phyloP scores from a whole-genome alignment of 2,797 vertebrate species.

The Rhadinocentrus ornatus region DNA sequence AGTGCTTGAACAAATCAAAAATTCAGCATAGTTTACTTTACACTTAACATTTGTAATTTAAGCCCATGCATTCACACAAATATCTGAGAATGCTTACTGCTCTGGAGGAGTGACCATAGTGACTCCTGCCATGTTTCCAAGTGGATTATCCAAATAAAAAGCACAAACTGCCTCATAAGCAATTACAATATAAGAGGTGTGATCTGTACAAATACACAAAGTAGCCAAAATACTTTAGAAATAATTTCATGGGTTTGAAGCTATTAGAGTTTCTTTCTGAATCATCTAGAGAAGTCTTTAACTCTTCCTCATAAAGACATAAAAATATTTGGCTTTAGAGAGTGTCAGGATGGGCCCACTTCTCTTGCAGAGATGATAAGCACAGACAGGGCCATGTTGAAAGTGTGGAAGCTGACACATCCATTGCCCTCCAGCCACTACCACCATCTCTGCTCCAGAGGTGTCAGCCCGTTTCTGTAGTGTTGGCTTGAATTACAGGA shows the following conservation, averaged over 20 bases:
- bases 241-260: not conserved
- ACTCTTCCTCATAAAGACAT: conserved; percentile 21
- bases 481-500: conserved; percentile 19
- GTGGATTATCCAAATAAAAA: not conserved
- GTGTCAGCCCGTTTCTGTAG: conserved; percentile 9
- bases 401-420: conserved; percentile 25
- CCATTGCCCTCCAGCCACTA: conserved; percentile 33
- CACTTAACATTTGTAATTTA: not conserved
- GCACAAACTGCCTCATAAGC: not conserved
- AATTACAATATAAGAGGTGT: not conserved
- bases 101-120: not conserved
- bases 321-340: conserved; percentile 24
- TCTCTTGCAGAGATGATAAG: conserved; percentile 11
- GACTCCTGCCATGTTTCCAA: not conserved
- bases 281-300: conserved; percentile 5
- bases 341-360: conserved; percentile 14
- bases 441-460: conserved; percentile 1
- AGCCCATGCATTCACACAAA: not conserved
- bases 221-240: not conserved
- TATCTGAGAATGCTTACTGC: not conserved
- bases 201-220: not conserved
- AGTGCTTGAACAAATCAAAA: not conserved
- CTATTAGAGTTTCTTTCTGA: not conserved
- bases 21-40: not conserved
- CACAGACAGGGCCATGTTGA: conserved; percentile 17